Conservation (phyloP, 2,113 vertebrate genomes). For the Hucho hucho region DNA sequence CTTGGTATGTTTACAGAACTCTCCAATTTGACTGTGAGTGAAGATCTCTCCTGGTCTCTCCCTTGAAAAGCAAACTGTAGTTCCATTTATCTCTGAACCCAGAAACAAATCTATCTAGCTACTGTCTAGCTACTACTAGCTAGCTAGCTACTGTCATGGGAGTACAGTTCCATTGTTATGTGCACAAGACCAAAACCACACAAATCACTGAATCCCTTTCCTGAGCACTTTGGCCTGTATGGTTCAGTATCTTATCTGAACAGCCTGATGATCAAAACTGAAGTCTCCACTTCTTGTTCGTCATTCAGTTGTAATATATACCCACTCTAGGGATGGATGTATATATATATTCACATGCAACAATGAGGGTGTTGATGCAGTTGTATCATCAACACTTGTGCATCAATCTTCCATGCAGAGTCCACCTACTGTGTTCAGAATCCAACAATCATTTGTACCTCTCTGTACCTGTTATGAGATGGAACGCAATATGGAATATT, state of each 20-base stretch:
- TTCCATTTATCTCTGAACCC: background rate
- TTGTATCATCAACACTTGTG: constrained; percentile 23
- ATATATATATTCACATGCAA: constrained; percentile 30
- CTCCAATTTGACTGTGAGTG: background rate
- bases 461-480: background rate
- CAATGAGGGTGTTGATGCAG: constrained; percentile 17
- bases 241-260: background rate
- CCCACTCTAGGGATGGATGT: constrained; percentile 2
- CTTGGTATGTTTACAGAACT: background rate
- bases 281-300: constrained; percentile 44
- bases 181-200: background rate
- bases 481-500: background rate
- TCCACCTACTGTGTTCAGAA: background rate
- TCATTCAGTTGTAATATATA: constrained; percentile 36
- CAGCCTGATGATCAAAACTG: constrained; percentile 11
- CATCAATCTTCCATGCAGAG: constrained; percentile 4
- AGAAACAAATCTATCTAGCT: no score
- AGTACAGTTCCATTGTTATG: background rate
- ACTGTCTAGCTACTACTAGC: background rate
- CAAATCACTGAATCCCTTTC: background rate
- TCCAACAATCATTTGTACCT: constrained; percentile 9
- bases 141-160: background rate
- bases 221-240: background rate
- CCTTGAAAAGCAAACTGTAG: background rate
- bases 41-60: background rate